Percentiles rank a stretch among this genome's conserved stretches.
Evolutionary conservation across 2,113 vertebrate genomes (phyloP).

Genomic region (Nyctereutes procyonoides): DNA sequence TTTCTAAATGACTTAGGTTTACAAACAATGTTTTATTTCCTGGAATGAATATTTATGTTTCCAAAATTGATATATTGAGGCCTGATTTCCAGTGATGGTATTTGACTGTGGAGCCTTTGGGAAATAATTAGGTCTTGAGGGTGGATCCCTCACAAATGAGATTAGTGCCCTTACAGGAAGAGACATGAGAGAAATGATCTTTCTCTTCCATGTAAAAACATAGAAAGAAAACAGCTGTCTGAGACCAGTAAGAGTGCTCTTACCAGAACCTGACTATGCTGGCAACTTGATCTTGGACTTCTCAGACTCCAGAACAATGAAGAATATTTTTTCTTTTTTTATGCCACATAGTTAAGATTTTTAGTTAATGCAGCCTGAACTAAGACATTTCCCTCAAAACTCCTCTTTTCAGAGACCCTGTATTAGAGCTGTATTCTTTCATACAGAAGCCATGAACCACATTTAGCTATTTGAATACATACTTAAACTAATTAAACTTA

Average conservation of each 20-base stretch:
- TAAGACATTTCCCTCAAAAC: not conserved
- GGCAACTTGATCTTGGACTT: not conserved
- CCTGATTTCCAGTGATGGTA: not conserved
- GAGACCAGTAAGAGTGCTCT: not conserved
- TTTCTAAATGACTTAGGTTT: not conserved
- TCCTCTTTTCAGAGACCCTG: not conserved
- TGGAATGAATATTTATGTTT: not conserved
- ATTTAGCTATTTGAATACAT: not conserved
- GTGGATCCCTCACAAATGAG: not conserved
- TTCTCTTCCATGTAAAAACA: not conserved
- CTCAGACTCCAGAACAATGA: not conserved
- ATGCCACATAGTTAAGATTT: not conserved
- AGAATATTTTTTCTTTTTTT: not conserved
- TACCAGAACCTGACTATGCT: not conserved
- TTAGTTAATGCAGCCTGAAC: not conserved
- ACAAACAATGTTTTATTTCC: not conserved
- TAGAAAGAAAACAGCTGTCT: not conserved
- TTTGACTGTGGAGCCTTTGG: not conserved
- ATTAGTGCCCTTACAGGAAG: not conserved
- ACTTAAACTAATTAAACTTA: not conserved
- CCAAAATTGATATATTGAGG: not conserved
- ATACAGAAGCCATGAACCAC: not conserved
- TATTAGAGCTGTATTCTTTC: not conserved
- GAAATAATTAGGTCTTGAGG: not conserved
- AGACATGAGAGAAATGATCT: not conserved